phyloP scores from a whole-genome alignment of 2,888 invertebrate genomes.

The Drosophila percnosoma region DNA sequence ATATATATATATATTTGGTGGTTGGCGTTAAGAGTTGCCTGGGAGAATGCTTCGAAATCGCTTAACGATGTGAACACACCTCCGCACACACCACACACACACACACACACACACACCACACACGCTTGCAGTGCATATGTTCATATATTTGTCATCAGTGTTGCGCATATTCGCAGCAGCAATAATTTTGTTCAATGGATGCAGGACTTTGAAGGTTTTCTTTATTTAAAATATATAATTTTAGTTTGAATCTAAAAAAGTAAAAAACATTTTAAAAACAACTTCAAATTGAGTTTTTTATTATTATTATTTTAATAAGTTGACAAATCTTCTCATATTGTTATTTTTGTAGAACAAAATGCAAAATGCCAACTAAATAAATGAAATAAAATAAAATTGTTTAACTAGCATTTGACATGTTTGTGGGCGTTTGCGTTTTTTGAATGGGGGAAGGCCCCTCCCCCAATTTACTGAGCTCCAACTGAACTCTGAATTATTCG shows the following conservation, averaged over 20 bases:
- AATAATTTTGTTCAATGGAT: background rate
- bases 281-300: background rate
- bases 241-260: background rate
- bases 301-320: background rate
- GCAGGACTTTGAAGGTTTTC: background rate
- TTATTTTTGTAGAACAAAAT: background rate
- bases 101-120: conserved; percentile 11
- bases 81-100: conserved; percentile 25
- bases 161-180: background rate
- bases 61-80: conserved; percentile 58
- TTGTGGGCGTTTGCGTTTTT: conserved; percentile 52
- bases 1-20: conserved; percentile 31
- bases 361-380: conserved; percentile 14
- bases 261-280: background rate
- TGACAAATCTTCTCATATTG: background rate
- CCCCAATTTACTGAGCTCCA: conserved; percentile 28
- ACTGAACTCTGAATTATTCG: background rate
- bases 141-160: conserved; percentile 22
- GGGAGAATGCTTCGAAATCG: conserved; percentile 42
- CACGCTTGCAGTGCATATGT: conserved; percentile 33
- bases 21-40: conserved; percentile 41
- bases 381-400: conserved; percentile 24
- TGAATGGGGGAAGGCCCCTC: conserved; percentile 34
- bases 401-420: conserved; percentile 30
- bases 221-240: background rate